Evolutionary conservation across 2,888 invertebrate genomes (phyloP), one percentile per base, ranked within the genome.

Genomic region (Oscheius sp.): DNA sequence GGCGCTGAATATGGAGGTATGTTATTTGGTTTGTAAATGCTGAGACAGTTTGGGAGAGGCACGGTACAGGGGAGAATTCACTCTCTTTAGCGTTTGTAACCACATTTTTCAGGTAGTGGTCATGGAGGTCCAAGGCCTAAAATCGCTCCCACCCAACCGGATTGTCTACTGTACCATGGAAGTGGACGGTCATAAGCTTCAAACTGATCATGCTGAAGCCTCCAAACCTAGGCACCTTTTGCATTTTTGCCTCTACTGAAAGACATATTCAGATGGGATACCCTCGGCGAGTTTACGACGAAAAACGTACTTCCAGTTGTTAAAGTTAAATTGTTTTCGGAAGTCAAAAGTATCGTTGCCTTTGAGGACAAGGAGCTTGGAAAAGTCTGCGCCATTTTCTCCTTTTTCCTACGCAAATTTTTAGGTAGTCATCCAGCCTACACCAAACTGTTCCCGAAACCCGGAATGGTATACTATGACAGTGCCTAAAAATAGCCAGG

Each of bases 81-180:
- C 21, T 21, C 21, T 21, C 21, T 21, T 21, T 21, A 21, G 21
- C 21, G 21, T 21, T 21, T 21, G 21, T 21, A 33, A 33, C 29
- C 5, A 2, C 7, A 33, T 35, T 63, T 10, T 82, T 81, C 91
- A 95, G 95, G 96, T 97, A 82, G 94, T 99, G 89, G 98, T 99
- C 73, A 96, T 98, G 95, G 98, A 99, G 92, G 98, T 99, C 72
- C 96, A 97, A 91, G 96, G 96, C 85, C 92, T 99, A 83, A 98
- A 97, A 91, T 96, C 96, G 72, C 92, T 99, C 89, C 94, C 96
- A 80, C 94, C 96, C 50, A 98, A 96, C 92, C 93, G 97, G 89
- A 97, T 99, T 90, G 97, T 99, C 68, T 99, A 99, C 91, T 99
- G 99, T 91, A 99, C 98, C 33, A 99, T 99, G 99, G 99, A 99